Base-by-base conservation (phyloP, 2,888 invertebrate species). In the Hypolimnas misippus region DNA sequence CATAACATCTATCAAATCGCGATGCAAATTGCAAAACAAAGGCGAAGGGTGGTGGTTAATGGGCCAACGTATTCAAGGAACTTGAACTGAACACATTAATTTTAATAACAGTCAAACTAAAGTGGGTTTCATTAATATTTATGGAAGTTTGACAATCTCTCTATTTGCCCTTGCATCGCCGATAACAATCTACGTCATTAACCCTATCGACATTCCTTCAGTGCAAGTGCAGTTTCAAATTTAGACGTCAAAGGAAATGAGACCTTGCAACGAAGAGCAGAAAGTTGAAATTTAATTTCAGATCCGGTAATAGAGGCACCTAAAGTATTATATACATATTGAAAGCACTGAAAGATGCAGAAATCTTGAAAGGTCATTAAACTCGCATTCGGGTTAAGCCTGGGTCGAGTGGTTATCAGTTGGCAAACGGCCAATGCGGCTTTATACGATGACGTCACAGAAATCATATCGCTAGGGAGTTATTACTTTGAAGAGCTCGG, bases 391-490 rank as follows among this genome's bases (percentile, higher is more conserved):
- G 85, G 79, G 77, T 80, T 80, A 77, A 79, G 81, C 79, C 71
- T 77, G 70, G 83, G 83, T 83, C 80, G 81, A 85, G 85, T 81
- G 82, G 79, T 81, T 90, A 87, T 87, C 86, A 84, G 79, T 80
- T 90, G 91, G 90, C 87, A 71, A 73, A 68, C 62, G 65, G 84
- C 91, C 91, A 89, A 84, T 83, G 81, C 78, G 77, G 79, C 79
- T 77, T 82, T 76, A 82, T 81, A 79, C 76, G 76, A 79, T 84
- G 83, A 84, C 82, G 83, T 84, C 82, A 73, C 64, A 68, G 68
- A 61, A 73, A 72, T 72, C 73, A 72, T 70, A 69, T 57, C 52
- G 56, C 63, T 52, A 60, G 63, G 52, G 64, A 65, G 60, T 62
- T 63, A 61, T 64, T 60, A 54, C 61, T 49, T 40, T 61, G 55